Evolutionary conservation across 2,888 invertebrate species (phyloP), one percentile per base, ranked within the genome.

Genomic region (Synanthedon formicaeformis): DNA sequence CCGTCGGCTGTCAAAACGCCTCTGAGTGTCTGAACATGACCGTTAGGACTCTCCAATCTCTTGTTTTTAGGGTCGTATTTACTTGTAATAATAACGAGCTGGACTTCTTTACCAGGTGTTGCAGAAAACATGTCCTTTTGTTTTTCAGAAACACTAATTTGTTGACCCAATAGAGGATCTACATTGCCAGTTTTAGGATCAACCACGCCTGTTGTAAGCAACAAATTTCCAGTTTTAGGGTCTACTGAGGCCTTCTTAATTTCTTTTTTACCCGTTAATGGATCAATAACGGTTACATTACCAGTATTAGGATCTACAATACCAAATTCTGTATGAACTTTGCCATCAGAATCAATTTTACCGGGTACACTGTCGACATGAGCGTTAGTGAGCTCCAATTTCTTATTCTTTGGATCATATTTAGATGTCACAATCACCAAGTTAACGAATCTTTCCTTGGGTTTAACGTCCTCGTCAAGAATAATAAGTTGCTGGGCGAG

Each of bases 21-120:
- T 50, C 88, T 82, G 6, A 89, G 79, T 12, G 82, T 84, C 63
- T 90, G 90, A 23, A 87, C 69, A 53, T 80, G 74, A 48, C 90
- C 90, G 55, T 90, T 90, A 52, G 90, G 88, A 51, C 81, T 88
- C 59, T 90, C 90, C 45, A 90, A 75, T 51, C 83, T 77, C 59
- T 89, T 90, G 51, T 85, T 85, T 71, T 90, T 90, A 11, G 87
- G 76, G 66, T 90, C 90, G 63, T 89, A 90, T 68, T 90, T 90
- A 49, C 86, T 88, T 14, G 89, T 90, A n/a, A 89, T 66, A 55
- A 84, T 62, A 65, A 85, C 80, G 68, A 89, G 56, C 78, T 87
- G 64, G 63, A 78, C 64, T 76, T 83, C 75, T 73, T 84, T 74
- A 62, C 89, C 64, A 69, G 87, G 69, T 54, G 80, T 70, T 23